These are phyloP conservation scores for Hapalemur alaotrensis DNA, from an alignment of 2,797 vertebrate genomes.

Conservation along the genomic window DNA sequence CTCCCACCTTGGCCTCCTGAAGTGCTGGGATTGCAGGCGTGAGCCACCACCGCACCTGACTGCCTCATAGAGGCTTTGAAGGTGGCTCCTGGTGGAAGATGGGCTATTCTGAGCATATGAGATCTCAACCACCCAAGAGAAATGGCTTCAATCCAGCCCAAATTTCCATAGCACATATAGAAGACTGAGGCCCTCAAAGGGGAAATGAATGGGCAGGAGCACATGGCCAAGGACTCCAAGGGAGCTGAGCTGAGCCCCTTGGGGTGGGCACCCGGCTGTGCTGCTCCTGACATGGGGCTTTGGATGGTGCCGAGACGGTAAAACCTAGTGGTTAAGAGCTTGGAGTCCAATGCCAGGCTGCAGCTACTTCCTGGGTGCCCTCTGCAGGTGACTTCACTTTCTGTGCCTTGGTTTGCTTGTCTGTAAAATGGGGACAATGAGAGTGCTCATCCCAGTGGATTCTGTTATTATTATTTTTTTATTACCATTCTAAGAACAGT, in stretches of 20 bases:
- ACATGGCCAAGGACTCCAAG: neutral
- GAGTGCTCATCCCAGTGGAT: neutral
- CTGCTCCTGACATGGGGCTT: neutral
- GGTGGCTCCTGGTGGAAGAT: neutral
- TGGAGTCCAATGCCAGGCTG: neutral
- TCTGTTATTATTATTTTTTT: neutral
- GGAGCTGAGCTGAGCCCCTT: accelerated
- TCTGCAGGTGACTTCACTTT: neutral
- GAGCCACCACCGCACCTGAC: neutral
- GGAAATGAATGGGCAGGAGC: too few species aligned
- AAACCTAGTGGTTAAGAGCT: neutral
- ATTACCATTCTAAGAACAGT: neutral
- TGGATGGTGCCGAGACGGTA: accelerated
- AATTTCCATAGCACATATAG: neutral
- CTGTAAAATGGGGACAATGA: neutral
- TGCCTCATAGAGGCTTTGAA: neutral
- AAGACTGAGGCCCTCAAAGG: neutral
- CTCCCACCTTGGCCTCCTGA: neutral
- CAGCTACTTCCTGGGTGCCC: neutral
- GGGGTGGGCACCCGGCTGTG: accelerated
- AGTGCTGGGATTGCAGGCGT: neutral
- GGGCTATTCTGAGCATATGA: neutral
- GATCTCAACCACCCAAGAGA: neutral
- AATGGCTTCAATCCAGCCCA: neutral
- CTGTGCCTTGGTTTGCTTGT: neutral